phyloP scores from a whole-genome alignment of 2,113 vertebrate species.

The Donacobius atricapilla region DNA sequence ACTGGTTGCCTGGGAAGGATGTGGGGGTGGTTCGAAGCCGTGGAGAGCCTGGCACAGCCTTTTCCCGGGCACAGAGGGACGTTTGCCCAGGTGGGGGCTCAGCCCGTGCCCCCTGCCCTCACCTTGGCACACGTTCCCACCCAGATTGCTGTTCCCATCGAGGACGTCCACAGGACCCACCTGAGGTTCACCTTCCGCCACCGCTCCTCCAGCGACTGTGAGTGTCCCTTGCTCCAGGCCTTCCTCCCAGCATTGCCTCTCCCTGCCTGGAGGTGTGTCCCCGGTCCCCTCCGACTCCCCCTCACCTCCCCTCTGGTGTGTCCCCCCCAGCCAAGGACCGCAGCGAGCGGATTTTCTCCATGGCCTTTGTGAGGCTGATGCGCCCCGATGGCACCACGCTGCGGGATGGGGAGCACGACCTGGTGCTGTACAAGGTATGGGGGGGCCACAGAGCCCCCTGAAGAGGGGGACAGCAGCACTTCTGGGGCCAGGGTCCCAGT shows the following conservation, averaged over 20 bases:
- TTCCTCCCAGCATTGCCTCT: too few species aligned
- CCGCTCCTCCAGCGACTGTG: conserved; percentile 93
- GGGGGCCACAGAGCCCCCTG: rapidly evolving
- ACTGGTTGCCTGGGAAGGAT: rapidly evolving
- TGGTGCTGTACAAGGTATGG: conserved; percentile 61
- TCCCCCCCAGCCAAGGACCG: conserved; percentile 53
- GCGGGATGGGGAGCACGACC: conserved; percentile 46
- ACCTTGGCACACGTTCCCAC: rapidly evolving
- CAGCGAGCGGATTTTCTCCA: conserved; percentile 54
- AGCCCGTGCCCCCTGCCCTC: neutral
- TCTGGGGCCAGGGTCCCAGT: rapidly evolving
- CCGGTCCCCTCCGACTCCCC: rapidly evolving
- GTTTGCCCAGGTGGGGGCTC: neutral
- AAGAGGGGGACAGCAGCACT: rapidly evolving
- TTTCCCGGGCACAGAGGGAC: neutral
- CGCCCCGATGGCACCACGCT: conserved; percentile 48
- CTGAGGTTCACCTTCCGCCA: conserved; percentile 93
- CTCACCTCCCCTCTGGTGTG: neutral
- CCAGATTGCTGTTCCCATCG: conserved; percentile 93
- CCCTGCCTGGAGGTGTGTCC: rapidly evolving
- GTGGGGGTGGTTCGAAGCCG: neutral
- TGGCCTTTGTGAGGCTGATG: conserved; percentile 64
- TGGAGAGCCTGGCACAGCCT: rapidly evolving
- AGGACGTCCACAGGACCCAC: conserved; percentile 95
- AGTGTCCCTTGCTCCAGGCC: conserved; percentile 49